Percentiles rank a stretch among this genome's conserved stretches.
Evolutionary conservation across 1,140 invertebrate genomes (phyloP).

Genomic region (Drosophila takahashii): DNA sequence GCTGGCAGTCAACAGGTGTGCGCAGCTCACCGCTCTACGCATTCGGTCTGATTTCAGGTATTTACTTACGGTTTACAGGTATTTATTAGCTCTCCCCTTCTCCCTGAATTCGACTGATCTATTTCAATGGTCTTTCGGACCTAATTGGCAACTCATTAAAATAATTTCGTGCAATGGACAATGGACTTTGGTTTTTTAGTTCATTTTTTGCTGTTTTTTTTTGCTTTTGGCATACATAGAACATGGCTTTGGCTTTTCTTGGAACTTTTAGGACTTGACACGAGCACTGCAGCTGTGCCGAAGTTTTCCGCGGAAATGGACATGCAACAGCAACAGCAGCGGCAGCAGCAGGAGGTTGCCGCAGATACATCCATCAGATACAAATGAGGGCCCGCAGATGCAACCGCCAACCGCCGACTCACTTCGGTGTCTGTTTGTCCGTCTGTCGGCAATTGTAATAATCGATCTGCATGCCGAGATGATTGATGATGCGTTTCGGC

Average conservation of each 20-base stretch:
- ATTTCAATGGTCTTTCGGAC: constrained; percentile 40
- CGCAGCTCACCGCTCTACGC: constrained; percentile 53
- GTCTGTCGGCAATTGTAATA: constrained; percentile 80
- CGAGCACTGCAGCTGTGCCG: constrained; percentile 68
- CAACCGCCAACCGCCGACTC: constrained; percentile 40
- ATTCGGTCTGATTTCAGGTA: constrained; percentile 29
- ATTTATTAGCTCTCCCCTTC: constrained; percentile 60
- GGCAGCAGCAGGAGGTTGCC: constrained; percentile 61
- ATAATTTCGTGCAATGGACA: constrained; percentile 69
- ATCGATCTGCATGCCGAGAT: constrained; percentile 71
- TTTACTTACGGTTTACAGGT: constrained; percentile 35
- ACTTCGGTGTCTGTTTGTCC: constrained; percentile 12
- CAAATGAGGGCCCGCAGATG: constrained; percentile 76
- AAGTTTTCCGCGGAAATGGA: constrained; percentile 47
- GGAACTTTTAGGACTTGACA: constrained; percentile 78
- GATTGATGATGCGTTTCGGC: constrained; percentile 66
- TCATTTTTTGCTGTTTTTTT: constrained; percentile 11
- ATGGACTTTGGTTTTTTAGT: constrained; percentile 40
- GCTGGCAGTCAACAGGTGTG: constrained; percentile 65
- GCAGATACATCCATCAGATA: constrained; percentile 78
- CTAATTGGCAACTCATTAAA: constrained; percentile 80
- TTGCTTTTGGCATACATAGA: constrained; percentile 64
- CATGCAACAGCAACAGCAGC: constrained; percentile 43
- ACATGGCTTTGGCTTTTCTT: constrained; percentile 66
- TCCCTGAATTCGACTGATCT: constrained; percentile 50